These are phyloP conservation scores for Drosophila prosaltans DNA, from an alignment of 1,140 invertebrate genomes.

Conservation along the genomic window DNA sequence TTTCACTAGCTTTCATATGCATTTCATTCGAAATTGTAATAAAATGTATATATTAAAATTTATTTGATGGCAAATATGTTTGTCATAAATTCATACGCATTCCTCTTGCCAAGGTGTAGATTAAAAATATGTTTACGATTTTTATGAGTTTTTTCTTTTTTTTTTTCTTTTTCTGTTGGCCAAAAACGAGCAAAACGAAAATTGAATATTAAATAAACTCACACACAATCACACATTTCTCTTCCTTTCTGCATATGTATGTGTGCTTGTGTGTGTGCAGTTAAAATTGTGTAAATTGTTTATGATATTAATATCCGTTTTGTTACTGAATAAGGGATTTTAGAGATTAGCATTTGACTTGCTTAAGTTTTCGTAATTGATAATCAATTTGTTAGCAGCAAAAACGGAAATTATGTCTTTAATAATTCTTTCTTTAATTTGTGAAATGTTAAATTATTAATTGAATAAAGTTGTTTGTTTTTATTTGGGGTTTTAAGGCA, in stretches of 20 bases:
- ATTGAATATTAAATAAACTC: conserved; percentile 49
- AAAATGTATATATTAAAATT: conserved; percentile 56
- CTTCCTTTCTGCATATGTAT: conserved; percentile 1
- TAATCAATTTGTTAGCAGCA: conserved; percentile 31
- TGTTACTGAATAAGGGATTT: conserved; percentile 21
- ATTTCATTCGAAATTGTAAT: conserved; percentile 22
- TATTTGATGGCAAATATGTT: conserved; percentile 11
- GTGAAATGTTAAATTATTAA: too few relatives aligned
- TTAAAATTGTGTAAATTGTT: conserved; percentile 46
- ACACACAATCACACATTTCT: conserved; percentile 5
- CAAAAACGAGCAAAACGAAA: conserved; percentile 30
- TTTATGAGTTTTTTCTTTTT: conserved; percentile 40
- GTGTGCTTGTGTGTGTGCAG: conserved; percentile 10
- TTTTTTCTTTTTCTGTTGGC: conserved; percentile 23
- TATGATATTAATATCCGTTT: conserved; percentile 58
- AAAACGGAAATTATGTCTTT: conserved; percentile 47
- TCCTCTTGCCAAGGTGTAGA: conserved; percentile 4
- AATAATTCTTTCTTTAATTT: conserved; percentile 29
- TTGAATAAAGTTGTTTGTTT: too few relatives aligned
- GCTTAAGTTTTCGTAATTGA: conserved; percentile 34
- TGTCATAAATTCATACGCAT: conserved; percentile 6
- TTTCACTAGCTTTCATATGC: neutral
- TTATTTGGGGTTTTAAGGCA: neutral
- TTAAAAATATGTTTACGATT: conserved; percentile 26
- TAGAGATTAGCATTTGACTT: conserved; percentile 36